Evolutionary conservation across 1,140 invertebrate genomes (phyloP).

Genomic region (Rhopalosiphum maidis): DNA sequence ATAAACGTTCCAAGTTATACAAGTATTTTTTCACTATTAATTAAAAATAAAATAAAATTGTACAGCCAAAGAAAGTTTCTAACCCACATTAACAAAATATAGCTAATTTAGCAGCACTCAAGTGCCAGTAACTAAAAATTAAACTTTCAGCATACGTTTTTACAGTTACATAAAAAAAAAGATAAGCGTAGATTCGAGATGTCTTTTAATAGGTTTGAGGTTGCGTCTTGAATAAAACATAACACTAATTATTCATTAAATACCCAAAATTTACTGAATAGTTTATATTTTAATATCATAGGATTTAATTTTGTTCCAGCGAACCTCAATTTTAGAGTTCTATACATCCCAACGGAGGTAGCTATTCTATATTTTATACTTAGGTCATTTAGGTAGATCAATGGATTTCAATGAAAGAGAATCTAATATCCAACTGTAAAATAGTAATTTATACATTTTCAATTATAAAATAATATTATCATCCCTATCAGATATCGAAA

Average conservation of each 20-base stretch:
- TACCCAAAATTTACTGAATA: not conserved
- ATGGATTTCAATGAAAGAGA: no score
- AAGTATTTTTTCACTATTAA: not conserved
- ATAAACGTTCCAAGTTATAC: not conserved
- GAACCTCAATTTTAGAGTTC: not conserved
- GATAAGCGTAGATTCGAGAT: not conserved
- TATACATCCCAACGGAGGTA: not conserved
- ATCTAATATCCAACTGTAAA: no score
- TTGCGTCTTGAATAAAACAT: not conserved
- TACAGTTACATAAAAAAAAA: not conserved
- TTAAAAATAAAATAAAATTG: not conserved
- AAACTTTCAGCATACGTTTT: not conserved
- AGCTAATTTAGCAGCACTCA: not conserved
- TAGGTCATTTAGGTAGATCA: not conserved
- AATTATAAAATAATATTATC: no score
- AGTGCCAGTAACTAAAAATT: not conserved
- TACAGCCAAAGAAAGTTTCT: not conserved
- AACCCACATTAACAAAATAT: not conserved
- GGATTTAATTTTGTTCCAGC: not conserved
- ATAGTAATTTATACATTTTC: no score
- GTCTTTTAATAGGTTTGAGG: not conserved
- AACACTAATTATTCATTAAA: not conserved
- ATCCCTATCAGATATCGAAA: not conserved
- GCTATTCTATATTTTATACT: not conserved
- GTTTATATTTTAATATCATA: not conserved